These are phyloP conservation scores for Heliconius melpomene DNA, from an alignment of 1,140 invertebrate genomes.

Conservation along the genomic window DNA sequence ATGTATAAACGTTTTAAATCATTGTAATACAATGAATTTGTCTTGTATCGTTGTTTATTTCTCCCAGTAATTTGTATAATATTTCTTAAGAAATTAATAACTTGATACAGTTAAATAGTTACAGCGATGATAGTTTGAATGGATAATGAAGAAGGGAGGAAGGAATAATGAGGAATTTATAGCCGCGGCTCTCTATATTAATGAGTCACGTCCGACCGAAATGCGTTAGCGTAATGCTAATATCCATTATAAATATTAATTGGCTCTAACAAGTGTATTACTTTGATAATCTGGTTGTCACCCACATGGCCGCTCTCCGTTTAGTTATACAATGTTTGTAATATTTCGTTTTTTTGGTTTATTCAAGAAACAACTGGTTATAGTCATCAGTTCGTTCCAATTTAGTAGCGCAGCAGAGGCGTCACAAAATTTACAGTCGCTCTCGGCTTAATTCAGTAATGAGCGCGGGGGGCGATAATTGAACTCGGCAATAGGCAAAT, in stretches of 20 bases:
- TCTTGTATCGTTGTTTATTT: not conserved
- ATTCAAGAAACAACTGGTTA: slow-evolving; percentile 60
- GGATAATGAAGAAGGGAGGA: slow-evolving; percentile 44
- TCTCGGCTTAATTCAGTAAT: slow-evolving; percentile 79
- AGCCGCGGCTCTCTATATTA: slow-evolving; percentile 42
- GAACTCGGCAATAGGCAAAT: slow-evolving; percentile 77
- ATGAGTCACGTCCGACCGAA: slow-evolving; percentile 39
- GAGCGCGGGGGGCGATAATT: slow-evolving; percentile 79
- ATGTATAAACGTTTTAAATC: not conserved
- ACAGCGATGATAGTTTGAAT: slow-evolving; percentile 31
- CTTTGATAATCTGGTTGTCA: not conserved
- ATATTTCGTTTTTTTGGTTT: slow-evolving; percentile 17
- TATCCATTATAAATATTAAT: slow-evolving; percentile 40
- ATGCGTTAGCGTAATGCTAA: slow-evolving; percentile 2
- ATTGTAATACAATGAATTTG: not conserved
- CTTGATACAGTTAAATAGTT: slow-evolving; percentile 12
- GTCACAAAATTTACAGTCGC: slow-evolving; percentile 72
- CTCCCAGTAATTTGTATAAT: not conserved
- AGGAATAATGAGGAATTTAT: slow-evolving; percentile 50
- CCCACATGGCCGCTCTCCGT: not conserved
- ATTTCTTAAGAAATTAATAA: not conserved
- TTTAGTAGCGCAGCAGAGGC: slow-evolving; percentile 65
- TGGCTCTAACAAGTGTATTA: slow-evolving; percentile 34
- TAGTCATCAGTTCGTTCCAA: slow-evolving; percentile 57
- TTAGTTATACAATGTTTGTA: not conserved